A percentile compares a stretch with the other conserved stretches of the same genome.
Conservation (phyloP, 2,113 vertebrate genomes). For the Elephas maximus region DNA sequence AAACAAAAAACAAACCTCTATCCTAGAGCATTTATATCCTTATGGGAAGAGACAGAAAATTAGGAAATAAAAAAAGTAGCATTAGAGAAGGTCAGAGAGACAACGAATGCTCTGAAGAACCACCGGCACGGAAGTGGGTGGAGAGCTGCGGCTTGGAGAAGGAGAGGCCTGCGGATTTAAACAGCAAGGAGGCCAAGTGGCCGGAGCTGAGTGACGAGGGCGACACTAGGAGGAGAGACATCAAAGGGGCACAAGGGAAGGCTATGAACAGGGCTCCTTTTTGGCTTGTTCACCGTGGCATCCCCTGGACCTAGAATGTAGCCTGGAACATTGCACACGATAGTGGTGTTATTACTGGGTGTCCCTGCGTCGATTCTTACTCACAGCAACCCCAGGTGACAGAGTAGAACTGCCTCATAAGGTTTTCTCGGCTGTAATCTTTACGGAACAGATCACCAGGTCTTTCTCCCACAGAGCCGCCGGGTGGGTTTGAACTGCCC, state of each 20-base stretch:
- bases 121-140: not conserved
- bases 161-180: not conserved
- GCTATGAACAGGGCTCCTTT: not conserved
- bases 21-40: not conserved
- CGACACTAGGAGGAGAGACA: accelerated
- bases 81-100: not conserved
- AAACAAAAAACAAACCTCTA: not conserved
- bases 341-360: too few relatives aligned
- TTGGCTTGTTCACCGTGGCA: not conserved
- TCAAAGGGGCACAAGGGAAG: not conserved
- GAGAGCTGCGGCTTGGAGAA: not conserved
- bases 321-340: not conserved
- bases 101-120: not conserved
- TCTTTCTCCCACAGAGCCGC: too few relatives aligned
- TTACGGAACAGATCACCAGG: too few relatives aligned
- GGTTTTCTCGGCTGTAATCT: too few relatives aligned
- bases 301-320: too few relatives aligned
- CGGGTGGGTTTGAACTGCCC: too few relatives aligned
- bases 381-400: too few relatives aligned
- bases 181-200: not conserved
- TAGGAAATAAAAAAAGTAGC: not conserved
- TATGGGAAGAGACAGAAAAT: not conserved
- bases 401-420: too few relatives aligned
- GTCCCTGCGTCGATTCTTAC: too few relatives aligned
- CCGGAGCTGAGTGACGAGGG: not conserved